Evolutionary conservation across 2,888 invertebrate genomes (phyloP).

Genomic region (Drosophila kuntzei): DNA sequence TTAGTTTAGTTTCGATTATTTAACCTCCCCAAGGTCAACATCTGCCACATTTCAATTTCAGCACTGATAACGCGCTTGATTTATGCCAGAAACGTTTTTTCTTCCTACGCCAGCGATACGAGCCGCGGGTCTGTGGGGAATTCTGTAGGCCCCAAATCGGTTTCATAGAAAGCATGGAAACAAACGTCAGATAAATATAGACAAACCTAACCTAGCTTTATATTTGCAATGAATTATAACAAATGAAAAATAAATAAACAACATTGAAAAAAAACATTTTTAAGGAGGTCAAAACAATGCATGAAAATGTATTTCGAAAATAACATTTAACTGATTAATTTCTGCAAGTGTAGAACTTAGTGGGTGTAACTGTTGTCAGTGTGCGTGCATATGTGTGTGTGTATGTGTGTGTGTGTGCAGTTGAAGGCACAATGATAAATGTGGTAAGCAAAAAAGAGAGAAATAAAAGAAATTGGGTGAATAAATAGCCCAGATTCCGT

Average conservation of each 20-base stretch:
- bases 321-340: constrained; percentile 49
- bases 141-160: constrained; percentile 15
- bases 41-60: constrained; percentile 38
- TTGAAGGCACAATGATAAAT: constrained; percentile 81
- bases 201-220: background rate
- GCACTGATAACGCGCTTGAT: constrained; percentile 42
- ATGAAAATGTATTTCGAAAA: background rate
- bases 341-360: constrained; percentile 68
- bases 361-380: constrained; percentile 66
- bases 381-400: constrained; percentile 23
- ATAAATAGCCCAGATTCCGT: constrained; percentile 83
- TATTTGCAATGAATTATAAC: constrained; percentile 3
- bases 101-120: constrained; percentile 4
- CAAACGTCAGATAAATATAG: background rate
- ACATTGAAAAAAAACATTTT: constrained; percentile 15
- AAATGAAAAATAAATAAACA: background rate
- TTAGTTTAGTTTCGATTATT: constrained; percentile 6
- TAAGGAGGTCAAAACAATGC: constrained; percentile 1
- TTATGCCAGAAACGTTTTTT: constrained; percentile 28
- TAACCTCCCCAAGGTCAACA: constrained; percentile 43
- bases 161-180: background rate
- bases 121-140: constrained; percentile 34
- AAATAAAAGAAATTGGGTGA: constrained; percentile 82
- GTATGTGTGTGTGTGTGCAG: constrained; percentile 59
- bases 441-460: constrained; percentile 63